These are phyloP conservation scores for Rhincodon typus DNA, from an alignment of 2,797 vertebrate genomes.

Conservation along the genomic window DNA sequence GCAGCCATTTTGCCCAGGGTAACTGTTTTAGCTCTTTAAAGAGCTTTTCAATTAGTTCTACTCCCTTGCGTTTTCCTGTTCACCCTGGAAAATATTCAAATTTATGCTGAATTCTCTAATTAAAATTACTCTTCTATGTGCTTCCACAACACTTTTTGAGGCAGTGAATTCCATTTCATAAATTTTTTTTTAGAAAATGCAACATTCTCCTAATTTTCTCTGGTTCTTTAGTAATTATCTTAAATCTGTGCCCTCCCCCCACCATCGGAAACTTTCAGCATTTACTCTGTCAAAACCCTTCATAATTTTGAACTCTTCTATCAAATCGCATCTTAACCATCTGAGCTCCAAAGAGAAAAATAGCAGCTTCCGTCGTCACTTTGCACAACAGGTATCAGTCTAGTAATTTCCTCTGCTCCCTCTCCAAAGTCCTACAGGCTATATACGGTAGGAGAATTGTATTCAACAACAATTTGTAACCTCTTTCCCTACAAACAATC, in stretches of 20 bases:
- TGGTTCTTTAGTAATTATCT: not conserved
- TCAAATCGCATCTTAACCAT: not conserved
- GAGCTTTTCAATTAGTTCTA: not conserved
- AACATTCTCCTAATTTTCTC: not conserved
- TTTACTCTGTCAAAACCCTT: not conserved
- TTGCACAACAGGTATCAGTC: not conserved
- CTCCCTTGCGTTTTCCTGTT: not conserved
- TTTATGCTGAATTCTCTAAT: not conserved
- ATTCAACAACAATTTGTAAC: not conserved
- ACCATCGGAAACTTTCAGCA: not conserved
- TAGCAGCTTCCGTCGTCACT: not conserved
- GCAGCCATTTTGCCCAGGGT: not conserved
- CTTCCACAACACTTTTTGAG: not conserved
- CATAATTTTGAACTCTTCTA: not conserved
- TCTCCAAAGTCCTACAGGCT: not conserved
- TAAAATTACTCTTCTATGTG: not conserved
- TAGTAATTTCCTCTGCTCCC: not conserved
- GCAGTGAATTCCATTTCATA: not conserved
- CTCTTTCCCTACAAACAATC: not conserved
- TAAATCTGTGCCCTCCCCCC: not conserved
- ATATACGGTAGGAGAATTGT: not conserved
- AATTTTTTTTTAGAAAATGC: not conserved
- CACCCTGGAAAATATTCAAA: not conserved
- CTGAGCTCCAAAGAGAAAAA: not conserved
- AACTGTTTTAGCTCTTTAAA: not conserved